These are phyloP conservation scores for Aythya baeri DNA, from an alignment of 2,113 vertebrate genomes.

Conservation along the genomic window DNA sequence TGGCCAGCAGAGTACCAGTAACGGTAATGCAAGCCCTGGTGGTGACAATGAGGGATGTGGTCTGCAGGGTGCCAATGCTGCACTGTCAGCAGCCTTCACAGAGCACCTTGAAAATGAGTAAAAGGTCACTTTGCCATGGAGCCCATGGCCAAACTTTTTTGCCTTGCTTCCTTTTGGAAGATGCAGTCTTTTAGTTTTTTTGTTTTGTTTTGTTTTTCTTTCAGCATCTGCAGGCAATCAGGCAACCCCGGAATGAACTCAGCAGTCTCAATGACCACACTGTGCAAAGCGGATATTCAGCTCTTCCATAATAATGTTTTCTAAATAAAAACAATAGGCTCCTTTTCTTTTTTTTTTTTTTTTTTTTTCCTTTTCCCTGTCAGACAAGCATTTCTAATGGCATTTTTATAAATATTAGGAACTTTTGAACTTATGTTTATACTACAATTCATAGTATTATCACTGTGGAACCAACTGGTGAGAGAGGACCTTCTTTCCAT, in stretches of 20 bases:
- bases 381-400: not conserved
- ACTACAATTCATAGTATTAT: not conserved
- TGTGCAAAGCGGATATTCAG: not conserved
- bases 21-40: not conserved
- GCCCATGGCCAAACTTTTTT: not conserved
- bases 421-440: not conserved
- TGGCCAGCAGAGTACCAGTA: not conserved
- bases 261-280: not conserved
- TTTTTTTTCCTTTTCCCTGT: not conserved
- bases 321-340: not conserved
- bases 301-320: not conserved
- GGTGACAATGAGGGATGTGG: fast-evolving
- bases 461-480: not conserved
- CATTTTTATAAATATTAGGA: not conserved
- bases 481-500: not conserved
- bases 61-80: not conserved
- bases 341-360: not conserved
- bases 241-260: not conserved
- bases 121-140: not conserved
- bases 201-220: not conserved
- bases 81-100: not conserved
- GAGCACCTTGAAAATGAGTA: not conserved
- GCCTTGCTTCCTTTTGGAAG: not conserved
- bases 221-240: not conserved
- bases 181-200: not conserved